These are phyloP conservation scores for Condylostylus longicornis DNA, from an alignment of 1,140 invertebrate species.

Conservation along the genomic window DNA sequence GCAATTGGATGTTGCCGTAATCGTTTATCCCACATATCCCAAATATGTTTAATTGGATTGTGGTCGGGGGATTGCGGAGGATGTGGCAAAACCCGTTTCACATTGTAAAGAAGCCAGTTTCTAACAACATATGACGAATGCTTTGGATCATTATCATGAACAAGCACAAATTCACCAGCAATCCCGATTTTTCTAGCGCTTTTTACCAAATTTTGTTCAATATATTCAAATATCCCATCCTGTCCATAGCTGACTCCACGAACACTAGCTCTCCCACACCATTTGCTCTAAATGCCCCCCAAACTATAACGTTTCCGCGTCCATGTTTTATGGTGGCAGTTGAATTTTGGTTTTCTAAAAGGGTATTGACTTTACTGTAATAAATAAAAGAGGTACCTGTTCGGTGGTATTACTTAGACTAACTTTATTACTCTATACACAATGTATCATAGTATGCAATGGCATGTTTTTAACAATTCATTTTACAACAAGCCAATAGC, in stretches of 20 bases:
- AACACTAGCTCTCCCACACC: constrained; percentile 16
- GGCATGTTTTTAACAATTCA: too few relatives aligned
- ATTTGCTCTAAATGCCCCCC: constrained; percentile 17
- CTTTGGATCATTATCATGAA: constrained; percentile 13
- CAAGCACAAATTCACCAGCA: constrained; percentile 4
- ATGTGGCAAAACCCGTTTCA: constrained; percentile 10
- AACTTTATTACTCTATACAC: too few relatives aligned
- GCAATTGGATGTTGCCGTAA: background rate
- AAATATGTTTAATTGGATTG: constrained; percentile 13
- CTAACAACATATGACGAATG: constrained; percentile 14
- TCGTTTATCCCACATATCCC: constrained; percentile 12
- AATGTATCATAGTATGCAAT: too few relatives aligned
- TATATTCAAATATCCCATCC: constrained; percentile 9
- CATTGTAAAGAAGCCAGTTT: constrained; percentile 13
- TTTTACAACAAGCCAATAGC: too few relatives aligned
- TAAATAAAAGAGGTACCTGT: too few relatives aligned
- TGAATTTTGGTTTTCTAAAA: too few relatives aligned
- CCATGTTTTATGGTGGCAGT: constrained; percentile 27
- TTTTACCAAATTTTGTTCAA: constrained; percentile 10
- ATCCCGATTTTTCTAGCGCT: constrained; percentile 11
- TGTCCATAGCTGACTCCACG: constrained; percentile 13
- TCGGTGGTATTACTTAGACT: too few relatives aligned
- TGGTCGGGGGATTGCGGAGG: constrained; percentile 18
- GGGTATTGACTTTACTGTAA: too few relatives aligned
- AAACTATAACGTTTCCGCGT: constrained; percentile 24